Percentiles rank a stretch among this genome's conserved stretches.
phyloP scores from a whole-genome alignment of 2,888 invertebrate genomes.

The Sinohyriopsis cumingii region DNA sequence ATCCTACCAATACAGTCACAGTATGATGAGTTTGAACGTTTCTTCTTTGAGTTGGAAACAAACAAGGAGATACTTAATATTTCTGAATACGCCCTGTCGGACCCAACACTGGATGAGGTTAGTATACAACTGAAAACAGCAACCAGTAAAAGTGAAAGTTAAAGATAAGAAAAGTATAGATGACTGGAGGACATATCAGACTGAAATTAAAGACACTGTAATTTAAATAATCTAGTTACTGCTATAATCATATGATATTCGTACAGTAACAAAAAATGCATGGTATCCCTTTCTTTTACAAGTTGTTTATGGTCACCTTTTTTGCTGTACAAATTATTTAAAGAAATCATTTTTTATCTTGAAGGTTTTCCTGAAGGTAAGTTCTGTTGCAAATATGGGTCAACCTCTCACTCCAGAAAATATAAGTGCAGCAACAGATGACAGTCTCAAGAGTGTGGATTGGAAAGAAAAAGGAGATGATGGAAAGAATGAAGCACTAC shows the following conservation, averaged over 20 bases:
- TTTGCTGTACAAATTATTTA: neutral
- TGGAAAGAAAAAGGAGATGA: neutral
- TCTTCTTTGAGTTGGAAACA: slow-evolving; percentile 69
- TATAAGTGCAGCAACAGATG: slow-evolving; percentile 7
- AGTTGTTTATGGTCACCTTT: neutral
- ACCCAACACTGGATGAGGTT: slow-evolving; percentile 77
- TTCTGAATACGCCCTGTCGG: slow-evolving; percentile 75
- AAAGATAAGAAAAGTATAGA: neutral
- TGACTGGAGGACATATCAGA: neutral
- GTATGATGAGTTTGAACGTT: slow-evolving; percentile 31
- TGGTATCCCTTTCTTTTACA: neutral
- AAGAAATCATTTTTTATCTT: slow-evolving; percentile 2
- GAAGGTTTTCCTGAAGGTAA: slow-evolving; percentile 65
- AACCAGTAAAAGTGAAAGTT: neutral
- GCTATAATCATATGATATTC: neutral
- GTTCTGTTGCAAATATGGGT: slow-evolving; percentile 49
- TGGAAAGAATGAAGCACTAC: too few relatives aligned
- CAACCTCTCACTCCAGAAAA: slow-evolving; percentile 34
- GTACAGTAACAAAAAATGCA: neutral
- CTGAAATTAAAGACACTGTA: neutral
- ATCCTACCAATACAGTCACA: slow-evolving; percentile 60
- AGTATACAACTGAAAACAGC: slow-evolving; percentile 16
- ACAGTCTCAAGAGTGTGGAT: neutral
- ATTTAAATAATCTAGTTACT: neutral
- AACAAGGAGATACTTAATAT: slow-evolving; percentile 69